phyloP scores from a whole-genome alignment of 2,797 vertebrate genomes.

The Labroides dimidiatus region DNA sequence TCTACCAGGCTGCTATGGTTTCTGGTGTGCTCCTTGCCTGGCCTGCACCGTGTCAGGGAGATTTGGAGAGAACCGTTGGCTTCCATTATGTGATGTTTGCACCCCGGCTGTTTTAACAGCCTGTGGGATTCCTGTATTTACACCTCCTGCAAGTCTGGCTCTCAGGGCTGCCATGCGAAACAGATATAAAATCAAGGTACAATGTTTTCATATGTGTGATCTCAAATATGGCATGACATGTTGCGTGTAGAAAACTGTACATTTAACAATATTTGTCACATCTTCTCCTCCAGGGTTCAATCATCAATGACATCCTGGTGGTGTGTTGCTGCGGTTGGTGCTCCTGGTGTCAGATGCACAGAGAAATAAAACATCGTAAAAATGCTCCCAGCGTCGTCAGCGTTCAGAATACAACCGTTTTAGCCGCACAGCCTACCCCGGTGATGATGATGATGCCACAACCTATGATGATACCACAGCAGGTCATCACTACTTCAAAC shows the following conservation, averaged over 20 bases:
- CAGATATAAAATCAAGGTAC: slow-evolving; percentile 64
- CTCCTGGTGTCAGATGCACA: slow-evolving; percentile 79
- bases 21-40: slow-evolving; percentile 72
- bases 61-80: slow-evolving; percentile 56
- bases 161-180: slow-evolving; percentile 44
- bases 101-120: fast-evolving
- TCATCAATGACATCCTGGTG: slow-evolving; percentile 69
- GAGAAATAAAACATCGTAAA: slow-evolving; percentile 59
- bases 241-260: not conserved
- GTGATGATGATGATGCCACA: not conserved
- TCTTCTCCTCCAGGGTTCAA: slow-evolving; percentile 58
- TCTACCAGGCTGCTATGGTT: slow-evolving; percentile 67
- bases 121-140: slow-evolving; percentile 34
- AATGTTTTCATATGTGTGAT: not conserved
- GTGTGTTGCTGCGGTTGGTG: slow-evolving; percentile 68
- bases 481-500: fast-evolving
- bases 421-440: slow-evolving; percentile 31
- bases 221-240: not conserved
- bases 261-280: fast-evolving
- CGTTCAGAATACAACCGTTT: not conserved
- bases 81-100: slow-evolving; percentile 63
- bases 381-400: not conserved
- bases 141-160: slow-evolving; percentile 45
- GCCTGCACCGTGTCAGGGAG: slow-evolving; percentile 53
- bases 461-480: not conserved